phyloP scores from a whole-genome alignment of 2,113 vertebrate genomes.

The Machaerirhynchus nigripectus region DNA sequence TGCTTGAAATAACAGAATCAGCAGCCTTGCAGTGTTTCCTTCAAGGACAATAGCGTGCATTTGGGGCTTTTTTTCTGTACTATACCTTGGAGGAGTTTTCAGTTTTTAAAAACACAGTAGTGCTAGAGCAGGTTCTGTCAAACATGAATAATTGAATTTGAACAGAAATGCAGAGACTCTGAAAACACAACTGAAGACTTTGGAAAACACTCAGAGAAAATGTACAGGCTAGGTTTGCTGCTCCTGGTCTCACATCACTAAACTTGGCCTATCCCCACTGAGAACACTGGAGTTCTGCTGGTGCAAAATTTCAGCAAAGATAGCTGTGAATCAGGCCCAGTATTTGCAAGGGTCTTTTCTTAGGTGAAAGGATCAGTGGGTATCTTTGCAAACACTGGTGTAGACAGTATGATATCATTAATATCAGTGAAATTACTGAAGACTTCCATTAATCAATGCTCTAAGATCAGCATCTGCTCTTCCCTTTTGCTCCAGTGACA shows the following conservation, averaged over 20 bases:
- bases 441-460: neutral
- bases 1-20: constrained; percentile 13
- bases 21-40: neutral
- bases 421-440: neutral
- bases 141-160: constrained; percentile 35
- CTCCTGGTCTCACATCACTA: neutral
- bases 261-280: neutral
- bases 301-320: neutral
- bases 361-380: neutral
- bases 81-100: constrained; percentile 27
- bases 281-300: neutral
- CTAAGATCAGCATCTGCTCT: neutral
- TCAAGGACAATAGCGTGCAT: neutral
- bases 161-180: neutral
- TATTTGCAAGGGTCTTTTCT: neutral
- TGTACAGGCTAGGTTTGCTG: neutral
- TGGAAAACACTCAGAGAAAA: neutral
- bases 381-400: neutral
- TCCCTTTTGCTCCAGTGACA: neutral
- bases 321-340: neutral
- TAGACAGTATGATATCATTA: neutral
- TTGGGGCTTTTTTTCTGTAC: neutral
- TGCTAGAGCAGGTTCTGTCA: neutral
- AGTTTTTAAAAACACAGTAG: constrained; percentile 1
- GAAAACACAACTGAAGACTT: neutral